These are phyloP conservation scores for Ianthella basta DNA, from an alignment of 37 sponge, comb jelly and placozoan genomes.

Conservation along the genomic window DNA sequence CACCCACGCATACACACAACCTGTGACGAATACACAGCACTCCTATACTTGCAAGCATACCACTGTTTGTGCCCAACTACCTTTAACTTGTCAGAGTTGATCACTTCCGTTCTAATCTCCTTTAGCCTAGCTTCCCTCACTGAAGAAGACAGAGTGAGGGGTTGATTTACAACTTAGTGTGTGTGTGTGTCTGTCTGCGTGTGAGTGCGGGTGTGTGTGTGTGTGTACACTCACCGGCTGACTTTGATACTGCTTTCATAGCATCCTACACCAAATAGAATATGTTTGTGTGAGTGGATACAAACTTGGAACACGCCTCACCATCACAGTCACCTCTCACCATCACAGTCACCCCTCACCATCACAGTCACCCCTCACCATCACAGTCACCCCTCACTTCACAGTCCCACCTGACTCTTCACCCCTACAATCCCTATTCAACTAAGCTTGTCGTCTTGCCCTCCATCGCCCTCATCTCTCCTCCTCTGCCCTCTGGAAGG, in stretches of 20 bases:
- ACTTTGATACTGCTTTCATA: constrained; percentile 81
- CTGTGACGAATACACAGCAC: too few species aligned
- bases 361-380: background rate
- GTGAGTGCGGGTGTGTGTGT: too few species aligned
- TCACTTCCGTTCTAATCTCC: constrained; percentile 91
- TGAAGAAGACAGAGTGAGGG: constrained; percentile 25
- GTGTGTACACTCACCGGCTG: constrained; percentile 51
- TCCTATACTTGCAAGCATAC: too few species aligned
- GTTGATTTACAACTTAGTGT: background rate
- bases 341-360: background rate
- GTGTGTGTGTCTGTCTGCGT: background rate
- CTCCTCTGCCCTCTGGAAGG: too few species aligned
- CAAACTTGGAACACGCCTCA: background rate
- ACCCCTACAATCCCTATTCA: background rate
- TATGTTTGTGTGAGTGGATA: background rate
- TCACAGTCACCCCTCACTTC: background rate
- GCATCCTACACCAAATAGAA: constrained; percentile 66
- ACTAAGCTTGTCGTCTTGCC: too few species aligned
- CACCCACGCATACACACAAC: too few species aligned
- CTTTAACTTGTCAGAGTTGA: constrained; percentile 95
- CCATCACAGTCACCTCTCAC: background rate
- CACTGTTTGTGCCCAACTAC: too few species aligned
- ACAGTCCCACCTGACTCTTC: background rate
- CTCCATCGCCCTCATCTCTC: too few species aligned
- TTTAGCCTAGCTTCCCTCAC: constrained; percentile 91